Evolutionary conservation across 2,888 invertebrate genomes (phyloP).

Genomic region (Lasioglossum leucozonium): DNA sequence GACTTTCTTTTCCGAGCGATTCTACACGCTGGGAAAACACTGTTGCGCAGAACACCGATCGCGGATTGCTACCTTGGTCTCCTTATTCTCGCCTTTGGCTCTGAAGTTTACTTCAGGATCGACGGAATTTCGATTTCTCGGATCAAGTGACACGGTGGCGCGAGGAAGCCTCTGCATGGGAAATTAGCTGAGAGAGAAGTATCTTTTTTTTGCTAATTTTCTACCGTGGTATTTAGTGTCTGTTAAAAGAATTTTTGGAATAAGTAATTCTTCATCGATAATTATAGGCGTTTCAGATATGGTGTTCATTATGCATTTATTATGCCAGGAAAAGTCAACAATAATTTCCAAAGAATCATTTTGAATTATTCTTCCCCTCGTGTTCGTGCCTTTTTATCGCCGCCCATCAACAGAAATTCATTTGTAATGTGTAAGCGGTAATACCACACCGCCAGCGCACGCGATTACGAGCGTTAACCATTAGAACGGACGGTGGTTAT

Average conservation of each 20-base stretch:
- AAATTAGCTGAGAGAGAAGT: not conserved
- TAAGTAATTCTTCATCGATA: too few species aligned
- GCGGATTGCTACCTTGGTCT: not conserved
- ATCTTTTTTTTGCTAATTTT: not conserved
- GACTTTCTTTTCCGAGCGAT: conserved; percentile 19
- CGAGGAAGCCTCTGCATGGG: not conserved
- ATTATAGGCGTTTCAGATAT: too few species aligned
- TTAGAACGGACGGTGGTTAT: not conserved
- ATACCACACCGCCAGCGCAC: not conserved
- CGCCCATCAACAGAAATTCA: conserved; percentile 8
- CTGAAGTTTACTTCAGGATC: not conserved
- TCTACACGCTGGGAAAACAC: conserved; percentile 4
- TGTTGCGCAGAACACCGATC: not conserved
- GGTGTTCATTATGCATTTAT: too few species aligned
- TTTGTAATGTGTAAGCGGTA: conserved; percentile 9
- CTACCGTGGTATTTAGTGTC: not conserved
- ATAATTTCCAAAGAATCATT: not conserved
- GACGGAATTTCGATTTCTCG: not conserved
- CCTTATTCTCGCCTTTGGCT: not conserved
- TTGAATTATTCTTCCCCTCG: not conserved
- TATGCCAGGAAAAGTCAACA: not conserved
- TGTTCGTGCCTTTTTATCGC: not conserved
- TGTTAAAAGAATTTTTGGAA: too few species aligned
- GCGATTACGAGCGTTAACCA: conserved; percentile 1
- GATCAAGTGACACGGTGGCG: not conserved